Evolutionary conservation across 2,113 vertebrate genomes (phyloP).

Genomic region (Chaenocephalus aceratus): DNA sequence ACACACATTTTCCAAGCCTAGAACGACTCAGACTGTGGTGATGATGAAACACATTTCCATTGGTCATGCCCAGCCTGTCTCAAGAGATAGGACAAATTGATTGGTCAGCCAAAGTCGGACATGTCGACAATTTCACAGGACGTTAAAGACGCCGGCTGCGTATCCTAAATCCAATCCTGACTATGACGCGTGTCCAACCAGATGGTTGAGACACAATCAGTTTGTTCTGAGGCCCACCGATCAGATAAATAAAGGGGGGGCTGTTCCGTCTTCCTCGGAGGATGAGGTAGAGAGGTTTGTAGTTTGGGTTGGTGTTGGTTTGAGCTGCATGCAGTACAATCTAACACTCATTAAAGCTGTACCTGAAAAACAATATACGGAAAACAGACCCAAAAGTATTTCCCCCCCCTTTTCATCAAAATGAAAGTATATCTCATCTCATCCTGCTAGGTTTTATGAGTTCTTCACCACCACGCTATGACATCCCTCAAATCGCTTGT

Average conservation of each 20-base stretch:
- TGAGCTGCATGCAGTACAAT: slow-evolving; percentile 73
- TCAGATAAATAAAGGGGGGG: slow-evolving; percentile 29
- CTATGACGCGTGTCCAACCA: slow-evolving; percentile 51
- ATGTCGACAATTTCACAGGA: slow-evolving; percentile 68
- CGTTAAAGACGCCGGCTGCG: slow-evolving; percentile 47
- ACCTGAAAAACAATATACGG: slow-evolving; percentile 9
- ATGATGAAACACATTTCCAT: slow-evolving; percentile 46
- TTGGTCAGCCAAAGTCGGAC: slow-evolving; percentile 58
- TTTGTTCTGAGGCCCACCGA: not conserved
- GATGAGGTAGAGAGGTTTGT: slow-evolving; percentile 79
- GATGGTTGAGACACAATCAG: slow-evolving; percentile 40
- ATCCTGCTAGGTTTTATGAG: slow-evolving; percentile 56
- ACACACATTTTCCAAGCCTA: slow-evolving; percentile 13
- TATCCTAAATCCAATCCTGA: slow-evolving; percentile 51
- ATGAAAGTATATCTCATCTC: slow-evolving; percentile 54
- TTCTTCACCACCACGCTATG: slow-evolving; percentile 48
- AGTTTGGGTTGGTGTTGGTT: slow-evolving; percentile 61
- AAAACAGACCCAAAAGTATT: slow-evolving; percentile 7
- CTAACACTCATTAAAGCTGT: slow-evolving; percentile 22
- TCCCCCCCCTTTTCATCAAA: slow-evolving; percentile 28
- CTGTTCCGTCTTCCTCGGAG: slow-evolving; percentile 58
- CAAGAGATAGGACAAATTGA: slow-evolving; percentile 52
- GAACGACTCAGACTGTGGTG: slow-evolving; percentile 11
- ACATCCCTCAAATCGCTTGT: slow-evolving; percentile 43
- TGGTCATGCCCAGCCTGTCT: slow-evolving; percentile 49